These are phyloP conservation scores for Drosophila sulfurigaster DNA, from an alignment of 1,140 invertebrate species.

Conservation along the genomic window DNA sequence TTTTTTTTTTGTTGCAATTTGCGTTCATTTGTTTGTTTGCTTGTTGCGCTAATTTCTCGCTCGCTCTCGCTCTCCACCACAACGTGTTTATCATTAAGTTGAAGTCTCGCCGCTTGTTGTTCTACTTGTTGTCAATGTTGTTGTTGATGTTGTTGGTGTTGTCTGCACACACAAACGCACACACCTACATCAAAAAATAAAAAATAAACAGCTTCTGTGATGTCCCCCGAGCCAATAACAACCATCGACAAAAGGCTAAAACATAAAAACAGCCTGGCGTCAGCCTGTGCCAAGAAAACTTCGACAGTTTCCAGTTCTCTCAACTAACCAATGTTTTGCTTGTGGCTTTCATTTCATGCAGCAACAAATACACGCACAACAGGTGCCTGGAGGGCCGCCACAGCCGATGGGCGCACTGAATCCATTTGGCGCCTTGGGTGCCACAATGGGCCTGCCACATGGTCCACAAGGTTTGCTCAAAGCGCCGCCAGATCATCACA, in stretches of 20 bases:
- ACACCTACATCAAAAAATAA: conserved; percentile 31
- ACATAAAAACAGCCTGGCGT: conserved; percentile 7
- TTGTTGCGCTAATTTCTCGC: conserved; percentile 53
- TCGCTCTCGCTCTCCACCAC: conserved; percentile 38
- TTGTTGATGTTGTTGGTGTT: conserved; percentile 47
- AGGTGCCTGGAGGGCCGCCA: conserved; percentile 84
- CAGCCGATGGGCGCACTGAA: conserved; percentile 84
- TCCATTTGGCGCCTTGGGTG: conserved; percentile 84
- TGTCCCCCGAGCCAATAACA: conserved; percentile 37
- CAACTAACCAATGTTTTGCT: conserved; percentile 16
- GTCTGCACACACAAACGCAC: conserved; percentile 48
- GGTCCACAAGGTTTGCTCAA: conserved; percentile 82
- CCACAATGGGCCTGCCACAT: conserved; percentile 83
- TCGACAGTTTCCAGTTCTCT: neutral
- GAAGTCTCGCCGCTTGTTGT: conserved; percentile 32
- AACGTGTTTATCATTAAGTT: conserved; percentile 51
- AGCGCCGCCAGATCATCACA: conserved; percentile 83
- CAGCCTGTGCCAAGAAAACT: neutral
- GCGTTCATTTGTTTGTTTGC: conserved; percentile 52
- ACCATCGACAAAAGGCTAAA: conserved; percentile 11
- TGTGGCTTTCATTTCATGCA: conserved; percentile 60
- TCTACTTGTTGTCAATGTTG: conserved; percentile 50
- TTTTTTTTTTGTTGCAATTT: conserved; percentile 66
- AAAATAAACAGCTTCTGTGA: conserved; percentile 42
- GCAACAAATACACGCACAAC: conserved; percentile 86